These are phyloP conservation scores for Cheirogaleus major DNA, from an alignment of 2,797 vertebrate genomes.

Conservation along the genomic window DNA sequence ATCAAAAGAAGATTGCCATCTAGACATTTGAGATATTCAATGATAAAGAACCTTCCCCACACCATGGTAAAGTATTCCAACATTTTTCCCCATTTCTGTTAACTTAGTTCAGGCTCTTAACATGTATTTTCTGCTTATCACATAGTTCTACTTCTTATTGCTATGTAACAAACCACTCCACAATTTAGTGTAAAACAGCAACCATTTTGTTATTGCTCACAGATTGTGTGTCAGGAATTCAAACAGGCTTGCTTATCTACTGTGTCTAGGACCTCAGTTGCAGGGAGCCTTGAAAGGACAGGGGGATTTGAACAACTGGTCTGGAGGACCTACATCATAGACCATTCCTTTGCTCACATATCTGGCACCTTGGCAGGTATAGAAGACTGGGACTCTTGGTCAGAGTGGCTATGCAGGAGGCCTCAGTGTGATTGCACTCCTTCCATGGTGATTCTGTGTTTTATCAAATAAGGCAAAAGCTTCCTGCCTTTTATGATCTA, in stretches of 20 bases:
- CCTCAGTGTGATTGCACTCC: neutral
- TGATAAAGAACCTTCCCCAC: neutral
- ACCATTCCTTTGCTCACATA: neutral
- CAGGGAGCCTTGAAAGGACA: neutral
- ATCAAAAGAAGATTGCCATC: neutral
- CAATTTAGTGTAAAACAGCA: neutral
- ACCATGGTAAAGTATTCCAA: conserved; percentile 35
- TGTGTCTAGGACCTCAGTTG: neutral
- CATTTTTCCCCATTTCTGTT: neutral
- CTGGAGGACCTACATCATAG: neutral
- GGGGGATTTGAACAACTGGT: neutral
- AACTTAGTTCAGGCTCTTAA: neutral
- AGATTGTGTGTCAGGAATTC: neutral
- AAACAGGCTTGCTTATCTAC: neutral
- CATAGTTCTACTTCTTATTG: neutral
- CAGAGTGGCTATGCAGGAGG: neutral
- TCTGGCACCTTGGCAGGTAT: neutral
- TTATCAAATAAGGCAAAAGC: neutral
- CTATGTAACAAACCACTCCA: neutral
- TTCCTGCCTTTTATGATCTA: neutral
- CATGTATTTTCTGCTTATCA: neutral
- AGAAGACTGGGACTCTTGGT: neutral
- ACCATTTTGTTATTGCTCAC: neutral
- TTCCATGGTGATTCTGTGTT: neutral
- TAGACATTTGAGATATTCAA: neutral